Conservation (phyloP, 2,797 vertebrate genomes). For the Rallus crepitans region DNA sequence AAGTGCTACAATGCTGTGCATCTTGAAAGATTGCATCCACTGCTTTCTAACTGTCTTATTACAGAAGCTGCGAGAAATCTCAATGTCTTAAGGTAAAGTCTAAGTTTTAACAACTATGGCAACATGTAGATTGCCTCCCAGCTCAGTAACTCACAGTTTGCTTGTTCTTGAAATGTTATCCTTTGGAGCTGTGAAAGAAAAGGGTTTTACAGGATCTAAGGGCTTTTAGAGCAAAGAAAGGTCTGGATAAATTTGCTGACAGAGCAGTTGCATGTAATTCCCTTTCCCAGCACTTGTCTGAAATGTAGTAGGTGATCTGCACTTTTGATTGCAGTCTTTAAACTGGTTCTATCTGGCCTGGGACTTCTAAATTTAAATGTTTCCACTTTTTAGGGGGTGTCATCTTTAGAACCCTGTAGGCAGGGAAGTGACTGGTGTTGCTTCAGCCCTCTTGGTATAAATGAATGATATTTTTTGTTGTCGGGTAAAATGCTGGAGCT, state of each 20-base stretch:
- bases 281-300: not conserved
- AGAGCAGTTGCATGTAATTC: not conserved
- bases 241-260: not conserved
- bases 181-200: not conserved
- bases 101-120: not conserved
- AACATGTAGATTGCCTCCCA: not conserved
- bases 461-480: not conserved
- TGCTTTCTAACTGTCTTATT: not conserved
- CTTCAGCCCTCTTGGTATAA: not conserved
- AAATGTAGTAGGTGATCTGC: not conserved
- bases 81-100: not conserved
- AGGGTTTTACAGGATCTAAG: not conserved
- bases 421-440: not conserved
- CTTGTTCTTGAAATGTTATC: not conserved
- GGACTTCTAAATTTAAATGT: not conserved
- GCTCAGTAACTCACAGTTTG: not conserved
- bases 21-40: not conserved
- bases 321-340: not conserved
- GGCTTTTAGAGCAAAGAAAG: not conserved
- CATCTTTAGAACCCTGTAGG: not conserved
- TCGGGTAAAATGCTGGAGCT: not conserved
- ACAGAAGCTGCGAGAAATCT: not conserved
- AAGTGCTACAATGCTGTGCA: not conserved
- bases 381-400: not conserved
- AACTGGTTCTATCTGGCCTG: not conserved